A percentile compares a stretch with the other conserved stretches of the same genome.
Conservation (phyloP, 2,113 vertebrate species). For the Phylloscopus trochiloides region DNA sequence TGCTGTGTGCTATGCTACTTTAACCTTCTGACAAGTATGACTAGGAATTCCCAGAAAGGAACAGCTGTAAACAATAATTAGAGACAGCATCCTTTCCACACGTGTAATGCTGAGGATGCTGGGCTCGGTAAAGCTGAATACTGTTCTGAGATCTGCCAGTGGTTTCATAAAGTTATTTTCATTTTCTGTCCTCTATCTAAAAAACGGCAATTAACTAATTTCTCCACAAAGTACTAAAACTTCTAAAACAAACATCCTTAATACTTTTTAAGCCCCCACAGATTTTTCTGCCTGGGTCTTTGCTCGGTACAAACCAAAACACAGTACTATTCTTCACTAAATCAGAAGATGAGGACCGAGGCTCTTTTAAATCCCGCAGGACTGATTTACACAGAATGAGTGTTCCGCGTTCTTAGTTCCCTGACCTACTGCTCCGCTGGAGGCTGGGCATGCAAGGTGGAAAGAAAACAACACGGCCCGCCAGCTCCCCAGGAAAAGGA, state of each 20-base stretch:
- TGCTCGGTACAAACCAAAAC: neutral
- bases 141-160: neutral
- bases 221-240: neutral
- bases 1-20: neutral
- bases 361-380: neutral
- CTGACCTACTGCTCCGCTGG: neutral
- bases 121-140: neutral
- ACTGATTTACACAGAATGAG: no score
- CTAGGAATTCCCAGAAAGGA: neutral
- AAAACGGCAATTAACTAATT: neutral
- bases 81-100: neutral
- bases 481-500: neutral
- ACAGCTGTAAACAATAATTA: neutral
- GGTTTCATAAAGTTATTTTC: neutral
- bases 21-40: neutral
- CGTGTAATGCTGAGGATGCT: neutral
- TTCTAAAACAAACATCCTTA: neutral
- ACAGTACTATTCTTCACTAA: fast-evolving
- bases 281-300: neutral
- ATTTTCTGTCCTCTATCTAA: neutral
- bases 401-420: neutral
- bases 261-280: fast-evolving
- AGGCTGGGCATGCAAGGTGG: fast-evolving
- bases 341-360: fast-evolving
- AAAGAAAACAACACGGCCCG: neutral